Evolutionary conservation across 2,797 vertebrate genomes (phyloP).

Genomic region (Ptychadena robeensis): DNA sequence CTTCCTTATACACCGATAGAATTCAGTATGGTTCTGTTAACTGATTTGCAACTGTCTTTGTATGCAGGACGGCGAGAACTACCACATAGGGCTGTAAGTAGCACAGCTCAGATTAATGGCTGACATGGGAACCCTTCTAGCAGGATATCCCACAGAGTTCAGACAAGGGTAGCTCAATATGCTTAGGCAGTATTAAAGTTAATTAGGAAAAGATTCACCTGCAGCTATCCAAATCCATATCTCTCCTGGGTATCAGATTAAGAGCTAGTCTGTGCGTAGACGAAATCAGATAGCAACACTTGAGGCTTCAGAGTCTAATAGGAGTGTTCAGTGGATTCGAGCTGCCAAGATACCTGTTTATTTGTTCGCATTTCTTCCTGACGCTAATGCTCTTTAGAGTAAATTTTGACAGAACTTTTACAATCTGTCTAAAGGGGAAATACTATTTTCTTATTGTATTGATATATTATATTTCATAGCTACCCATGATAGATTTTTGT

Average conservation of each 20-base stretch:
- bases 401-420: neutral
- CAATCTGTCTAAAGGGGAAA: neutral
- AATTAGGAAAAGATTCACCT: conserved; percentile 63
- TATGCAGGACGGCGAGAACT: conserved; percentile 41
- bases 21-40: conserved; percentile 43
- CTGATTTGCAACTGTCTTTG: conserved; percentile 39
- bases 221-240: conserved; percentile 61
- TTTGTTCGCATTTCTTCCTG: conserved; percentile 41
- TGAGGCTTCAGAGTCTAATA: conserved; percentile 55
- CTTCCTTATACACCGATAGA: neutral
- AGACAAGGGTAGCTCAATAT: conserved; percentile 63
- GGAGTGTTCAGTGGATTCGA: conserved; percentile 37
- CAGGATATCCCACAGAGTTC: conserved; percentile 63
- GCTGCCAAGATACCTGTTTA: conserved; percentile 55
- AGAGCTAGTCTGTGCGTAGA: conserved; percentile 56
- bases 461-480: neutral
- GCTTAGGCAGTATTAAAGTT: conserved; percentile 63
- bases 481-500: neutral
- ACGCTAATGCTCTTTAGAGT: conserved; percentile 10
- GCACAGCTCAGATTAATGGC: conserved; percentile 60
- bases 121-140: conserved; percentile 62
- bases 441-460: neutral
- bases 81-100: conserved; percentile 52
- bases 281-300: conserved; percentile 60
- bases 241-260: conserved; percentile 63